Conservation (phyloP, 1,140 invertebrate species). For the Scaptomyza montana region DNA sequence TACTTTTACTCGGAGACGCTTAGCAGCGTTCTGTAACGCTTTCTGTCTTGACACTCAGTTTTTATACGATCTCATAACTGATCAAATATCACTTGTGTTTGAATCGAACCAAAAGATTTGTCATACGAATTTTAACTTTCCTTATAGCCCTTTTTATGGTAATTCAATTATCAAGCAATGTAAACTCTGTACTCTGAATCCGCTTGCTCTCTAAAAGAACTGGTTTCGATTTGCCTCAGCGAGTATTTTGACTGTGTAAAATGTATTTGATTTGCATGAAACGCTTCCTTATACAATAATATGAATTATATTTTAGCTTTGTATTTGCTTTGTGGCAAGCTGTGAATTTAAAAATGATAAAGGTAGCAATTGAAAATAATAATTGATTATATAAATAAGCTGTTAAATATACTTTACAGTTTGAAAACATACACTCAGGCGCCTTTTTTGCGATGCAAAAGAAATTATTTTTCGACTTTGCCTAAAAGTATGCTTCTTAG, state of each 20-base stretch:
- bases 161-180: constrained; percentile 16
- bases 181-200: constrained; percentile 5
- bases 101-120: constrained; percentile 40
- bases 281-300: constrained; percentile 59
- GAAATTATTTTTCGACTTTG: constrained; percentile 6
- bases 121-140: constrained; percentile 45
- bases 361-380: not conserved
- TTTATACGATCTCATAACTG: constrained; percentile 53
- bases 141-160: constrained; percentile 41
- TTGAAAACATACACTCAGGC: constrained; percentile 23
- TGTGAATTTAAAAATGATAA: not conserved
- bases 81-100: constrained; percentile 33
- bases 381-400: not conserved
- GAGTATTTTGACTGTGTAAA: constrained; percentile 26
- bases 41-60: constrained; percentile 20
- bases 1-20: constrained; percentile 10
- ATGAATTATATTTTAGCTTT: constrained; percentile 28
- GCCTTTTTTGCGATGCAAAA: not conserved
- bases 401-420: not conserved
- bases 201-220: constrained; percentile 14
- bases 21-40: constrained; percentile 46
- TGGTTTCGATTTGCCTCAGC: constrained; percentile 32
- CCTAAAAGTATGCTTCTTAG: constrained; percentile 19
- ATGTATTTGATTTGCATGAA: constrained; percentile 32
- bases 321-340: not conserved